Evolutionary conservation across 64 coral and sea anemone species (phyloP).

Genomic region (Montipora sp.): DNA sequence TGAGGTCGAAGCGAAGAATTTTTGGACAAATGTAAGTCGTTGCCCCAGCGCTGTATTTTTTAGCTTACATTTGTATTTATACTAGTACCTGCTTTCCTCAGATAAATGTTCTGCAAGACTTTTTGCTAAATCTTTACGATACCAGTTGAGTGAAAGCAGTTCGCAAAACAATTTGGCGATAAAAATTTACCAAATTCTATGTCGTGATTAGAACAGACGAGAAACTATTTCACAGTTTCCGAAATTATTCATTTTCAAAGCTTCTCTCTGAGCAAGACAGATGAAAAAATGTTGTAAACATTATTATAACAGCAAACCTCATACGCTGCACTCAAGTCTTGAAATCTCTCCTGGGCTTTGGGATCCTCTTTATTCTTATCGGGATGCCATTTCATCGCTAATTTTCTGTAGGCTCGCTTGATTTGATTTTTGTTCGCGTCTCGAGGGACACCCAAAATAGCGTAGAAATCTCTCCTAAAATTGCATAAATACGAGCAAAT

Average conservation of each 20-base stretch:
- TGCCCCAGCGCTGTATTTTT: too few relatives aligned
- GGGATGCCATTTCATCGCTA: slow-evolving; percentile 99
- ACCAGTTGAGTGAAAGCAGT: background rate
- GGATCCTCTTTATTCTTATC: slow-evolving; percentile 97
- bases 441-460: slow-evolving; percentile 96
- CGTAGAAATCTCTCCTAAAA: slow-evolving; percentile 97
- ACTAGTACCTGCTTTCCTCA: background rate
- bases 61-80: too few relatives aligned
- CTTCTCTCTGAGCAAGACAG: too few relatives aligned
- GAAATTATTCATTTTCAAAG: too few relatives aligned
- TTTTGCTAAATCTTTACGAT: background rate
- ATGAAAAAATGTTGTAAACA: background rate
- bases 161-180: background rate
- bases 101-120: background rate
- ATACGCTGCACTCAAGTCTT: slow-evolving; percentile 94
- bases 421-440: slow-evolving; percentile 97
- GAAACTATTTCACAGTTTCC: too few relatives aligned
- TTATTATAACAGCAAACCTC: slow-evolving; percentile 79
- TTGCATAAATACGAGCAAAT: slow-evolving; percentile 3
- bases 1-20: background rate
- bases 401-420: slow-evolving; percentile 96
- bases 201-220: too few relatives aligned
- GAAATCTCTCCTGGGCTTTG: slow-evolving; percentile 93
- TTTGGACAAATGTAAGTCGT: background rate
- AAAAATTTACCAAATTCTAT: too few relatives aligned